Base-by-base conservation (phyloP, 1,140 invertebrate genomes). In the Drosophila auraria region DNA sequence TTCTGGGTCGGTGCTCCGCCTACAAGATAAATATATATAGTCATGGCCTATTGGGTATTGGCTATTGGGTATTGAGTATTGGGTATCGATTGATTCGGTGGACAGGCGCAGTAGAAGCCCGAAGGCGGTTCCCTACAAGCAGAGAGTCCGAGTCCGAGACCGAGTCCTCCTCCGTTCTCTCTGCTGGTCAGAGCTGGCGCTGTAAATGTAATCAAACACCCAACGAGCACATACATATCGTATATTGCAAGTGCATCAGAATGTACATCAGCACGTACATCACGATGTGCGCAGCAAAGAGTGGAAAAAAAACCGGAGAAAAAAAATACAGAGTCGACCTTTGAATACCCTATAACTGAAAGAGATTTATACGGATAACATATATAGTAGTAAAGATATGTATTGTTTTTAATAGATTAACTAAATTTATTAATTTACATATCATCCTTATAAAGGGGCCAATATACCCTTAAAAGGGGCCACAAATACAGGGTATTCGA, bases 81-180 rank as follows among this genome's bases (percentile, higher is more conserved):
- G 78, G 45, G 9, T 58, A 80, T 82, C 51, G 61, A 83, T 79
- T 61, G 65, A 40, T 64, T 61, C 50, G 38, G 23, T 53, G 78
- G 82, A 71, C 84, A 89, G 78, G 84, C 84, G 84, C 84, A 89
- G 73, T 84, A 84, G 84, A 25, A 8, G 42, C 53, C 33, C 40
- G 59, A 51, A 68, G 59, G 45, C 53, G 74, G 56, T 62, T 20
- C 64, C 45, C 53, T 47, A 25, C 15, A 11, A 17, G 42, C 17
- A 20, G 27, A 38, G 53, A 20, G 47, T 56, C 33, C 12, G 6
- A 14, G 12, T 17, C 11, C 27, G 20, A 15, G 45, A 14, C 17
- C 12, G 14, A 51, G 7, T 25, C 12, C 25, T 44, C 42, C 56
- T 61, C 17, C 5, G 36, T 42, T 36, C 27, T 11, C 25, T 27